Evolutionary conservation across 2,797 vertebrate genomes (phyloP).

Genomic region (Hydrolagus colliei): DNA sequence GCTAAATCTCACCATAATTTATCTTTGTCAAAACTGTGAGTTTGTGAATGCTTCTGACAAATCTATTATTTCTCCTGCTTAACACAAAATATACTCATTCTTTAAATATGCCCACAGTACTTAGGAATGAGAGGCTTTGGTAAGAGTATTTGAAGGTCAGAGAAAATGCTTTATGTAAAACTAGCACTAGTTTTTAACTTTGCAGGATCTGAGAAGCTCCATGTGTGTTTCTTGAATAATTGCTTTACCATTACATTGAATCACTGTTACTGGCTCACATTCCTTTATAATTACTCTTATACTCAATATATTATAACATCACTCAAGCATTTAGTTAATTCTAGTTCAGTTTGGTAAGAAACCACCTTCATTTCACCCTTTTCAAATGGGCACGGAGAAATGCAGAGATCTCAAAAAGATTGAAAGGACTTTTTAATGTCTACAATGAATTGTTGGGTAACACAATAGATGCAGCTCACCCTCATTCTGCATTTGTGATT

Average conservation of each 20-base stretch:
- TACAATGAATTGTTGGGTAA: background rate
- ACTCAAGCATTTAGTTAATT: conserved; percentile 28
- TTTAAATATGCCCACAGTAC: conserved; percentile 30
- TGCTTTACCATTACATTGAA: conserved; percentile 24
- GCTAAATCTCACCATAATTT: conserved; percentile 31
- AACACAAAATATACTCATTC: conserved; percentile 24
- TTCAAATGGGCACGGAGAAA: background rate
- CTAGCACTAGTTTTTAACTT: conserved; percentile 13
- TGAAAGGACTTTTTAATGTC: conserved; percentile 1
- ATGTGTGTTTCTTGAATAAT: conserved; percentile 20
- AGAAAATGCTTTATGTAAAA: conserved; percentile 13
- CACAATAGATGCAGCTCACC: background rate
- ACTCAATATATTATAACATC: conserved; percentile 22
- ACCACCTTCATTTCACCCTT: background rate
- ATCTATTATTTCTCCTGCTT: conserved; percentile 30
- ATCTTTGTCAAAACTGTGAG: conserved; percentile 30
- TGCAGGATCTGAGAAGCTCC: conserved; percentile 10
- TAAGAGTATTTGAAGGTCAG: conserved; percentile 28
- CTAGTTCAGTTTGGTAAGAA: background rate
- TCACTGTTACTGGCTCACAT: conserved; percentile 12
- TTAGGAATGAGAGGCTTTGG: conserved; percentile 29
- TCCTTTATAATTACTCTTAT: conserved; percentile 28
- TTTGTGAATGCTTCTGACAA: conserved; percentile 29
- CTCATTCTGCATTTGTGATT: background rate
- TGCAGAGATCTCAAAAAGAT: background rate